Evolutionary conservation across 2,888 invertebrate species (phyloP).

Genomic region (Polydrusus cervinus): DNA sequence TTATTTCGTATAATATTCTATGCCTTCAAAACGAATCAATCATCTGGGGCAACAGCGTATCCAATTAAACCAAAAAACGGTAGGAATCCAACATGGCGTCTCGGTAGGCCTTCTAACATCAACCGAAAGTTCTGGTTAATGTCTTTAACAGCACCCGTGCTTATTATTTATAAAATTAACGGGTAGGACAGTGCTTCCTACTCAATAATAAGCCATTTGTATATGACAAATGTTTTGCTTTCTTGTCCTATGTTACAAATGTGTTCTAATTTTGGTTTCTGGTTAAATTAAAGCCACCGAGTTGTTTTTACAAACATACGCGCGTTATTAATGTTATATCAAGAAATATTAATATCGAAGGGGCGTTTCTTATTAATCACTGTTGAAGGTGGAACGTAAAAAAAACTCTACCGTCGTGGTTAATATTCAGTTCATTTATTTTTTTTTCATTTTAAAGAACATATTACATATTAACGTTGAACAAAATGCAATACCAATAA

Average conservation of each 20-base stretch:
- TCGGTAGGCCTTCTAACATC: slow-evolving; percentile 20
- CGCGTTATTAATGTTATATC: slow-evolving; percentile 51
- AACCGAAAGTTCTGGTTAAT: slow-evolving; percentile 36
- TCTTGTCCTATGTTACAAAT: slow-evolving; percentile 49
- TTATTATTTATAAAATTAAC: slow-evolving; percentile 39
- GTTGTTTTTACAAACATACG: slow-evolving; percentile 46
- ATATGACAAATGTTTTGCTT: slow-evolving; percentile 48
- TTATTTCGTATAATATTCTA: neutral
- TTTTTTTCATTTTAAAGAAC: no score
- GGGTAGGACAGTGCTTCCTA: slow-evolving; percentile 49
- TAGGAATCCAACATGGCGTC: slow-evolving; percentile 33
- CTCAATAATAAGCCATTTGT: slow-evolving; percentile 53
- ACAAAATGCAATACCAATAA: no score
- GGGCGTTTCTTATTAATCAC: slow-evolving; percentile 46
- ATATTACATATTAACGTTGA: no score
- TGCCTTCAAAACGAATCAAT: slow-evolving; percentile 16
- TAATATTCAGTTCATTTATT: neutral
- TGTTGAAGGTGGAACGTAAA: slow-evolving; percentile 29
- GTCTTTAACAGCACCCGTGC: slow-evolving; percentile 31
- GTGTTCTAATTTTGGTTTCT: slow-evolving; percentile 51
- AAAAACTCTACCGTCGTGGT: slow-evolving; percentile 16
- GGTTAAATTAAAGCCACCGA: slow-evolving; percentile 49
- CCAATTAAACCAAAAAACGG: slow-evolving; percentile 29
- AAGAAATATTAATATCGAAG: slow-evolving; percentile 50
- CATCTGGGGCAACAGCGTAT: slow-evolving; percentile 26